Evolutionary conservation across 1,140 invertebrate genomes (phyloP).

Genomic region (Ditylenchus dipsaci): DNA sequence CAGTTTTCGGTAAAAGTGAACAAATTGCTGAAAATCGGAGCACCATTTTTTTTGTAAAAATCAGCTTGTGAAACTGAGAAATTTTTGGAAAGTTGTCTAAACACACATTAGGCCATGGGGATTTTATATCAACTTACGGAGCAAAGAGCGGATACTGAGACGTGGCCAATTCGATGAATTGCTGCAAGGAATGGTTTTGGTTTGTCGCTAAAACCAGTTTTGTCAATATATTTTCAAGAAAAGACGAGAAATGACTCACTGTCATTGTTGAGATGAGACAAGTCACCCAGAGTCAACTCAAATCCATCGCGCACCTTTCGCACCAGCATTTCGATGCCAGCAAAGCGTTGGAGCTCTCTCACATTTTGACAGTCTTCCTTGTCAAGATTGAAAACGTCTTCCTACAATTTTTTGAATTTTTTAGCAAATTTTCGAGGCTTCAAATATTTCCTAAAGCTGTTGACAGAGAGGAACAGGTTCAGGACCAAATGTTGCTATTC

Average conservation of each 20-base stretch:
- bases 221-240: too few species aligned
- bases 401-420: too few species aligned
- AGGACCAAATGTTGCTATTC: too few species aligned
- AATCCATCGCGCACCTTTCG: slow-evolving; percentile 25
- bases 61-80: too few species aligned
- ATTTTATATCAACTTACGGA: slow-evolving; percentile 9
- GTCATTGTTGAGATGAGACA: slow-evolving; percentile 25
- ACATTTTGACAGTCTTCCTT: slow-evolving; percentile 16
- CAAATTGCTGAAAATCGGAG: too few species aligned
- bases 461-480: too few species aligned
- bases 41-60: too few species aligned
- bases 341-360: slow-evolving; percentile 10
- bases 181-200: slow-evolving; percentile 23
- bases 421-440: too few species aligned
- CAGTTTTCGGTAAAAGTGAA: too few species aligned
- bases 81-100: too few species aligned
- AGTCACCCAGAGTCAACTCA: slow-evolving; percentile 15
- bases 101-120: too few species aligned
- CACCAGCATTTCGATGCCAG: slow-evolving; percentile 13
- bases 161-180: slow-evolving; percentile 29
- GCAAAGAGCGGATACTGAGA: slow-evolving; percentile 13
- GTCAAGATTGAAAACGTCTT: slow-evolving; percentile 19
- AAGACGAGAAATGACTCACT: background rate
- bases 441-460: too few species aligned
- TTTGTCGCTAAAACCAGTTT: background rate